phyloP scores from a whole-genome alignment of 2,113 vertebrate genomes.

The Stictonetta naevosa region DNA sequence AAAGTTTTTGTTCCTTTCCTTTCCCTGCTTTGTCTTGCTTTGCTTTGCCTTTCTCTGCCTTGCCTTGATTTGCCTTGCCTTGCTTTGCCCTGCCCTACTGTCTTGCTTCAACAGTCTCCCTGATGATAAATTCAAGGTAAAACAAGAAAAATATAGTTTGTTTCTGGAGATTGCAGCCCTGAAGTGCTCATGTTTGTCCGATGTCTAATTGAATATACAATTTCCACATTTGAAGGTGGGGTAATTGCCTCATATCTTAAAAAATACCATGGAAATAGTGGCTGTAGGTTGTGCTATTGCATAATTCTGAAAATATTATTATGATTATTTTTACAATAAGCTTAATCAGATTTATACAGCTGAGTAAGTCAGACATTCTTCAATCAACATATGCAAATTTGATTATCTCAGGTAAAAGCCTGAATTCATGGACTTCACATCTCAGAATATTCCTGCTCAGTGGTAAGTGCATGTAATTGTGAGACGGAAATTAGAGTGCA shows the following conservation, averaged over 20 bases:
- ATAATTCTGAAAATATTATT: background rate
- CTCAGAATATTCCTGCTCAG: background rate
- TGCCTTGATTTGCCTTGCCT: background rate
- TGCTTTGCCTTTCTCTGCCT: background rate
- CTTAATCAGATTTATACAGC: conserved; percentile 3
- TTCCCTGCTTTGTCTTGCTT: background rate
- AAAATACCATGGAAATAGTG: background rate
- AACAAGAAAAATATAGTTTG: background rate
- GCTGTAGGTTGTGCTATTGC: background rate
- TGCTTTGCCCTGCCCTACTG: background rate
- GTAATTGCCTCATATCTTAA: background rate
- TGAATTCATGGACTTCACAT: background rate
- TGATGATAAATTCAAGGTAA: background rate
- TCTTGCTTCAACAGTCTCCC: background rate
- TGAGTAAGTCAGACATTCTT: background rate
- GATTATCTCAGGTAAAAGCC: background rate
- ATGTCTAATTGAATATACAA: background rate
- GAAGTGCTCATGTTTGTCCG: background rate
- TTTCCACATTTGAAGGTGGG: background rate
- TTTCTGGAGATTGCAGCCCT: background rate
- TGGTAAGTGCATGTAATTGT: background rate
- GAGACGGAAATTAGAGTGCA: background rate
- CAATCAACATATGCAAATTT: background rate
- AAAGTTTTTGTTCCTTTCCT: background rate
- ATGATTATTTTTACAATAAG: background rate